Evolutionary conservation across 1,140 invertebrate species (phyloP), one percentile per base, ranked within the genome.

Genomic region (Nasonia giraulti): DNA sequence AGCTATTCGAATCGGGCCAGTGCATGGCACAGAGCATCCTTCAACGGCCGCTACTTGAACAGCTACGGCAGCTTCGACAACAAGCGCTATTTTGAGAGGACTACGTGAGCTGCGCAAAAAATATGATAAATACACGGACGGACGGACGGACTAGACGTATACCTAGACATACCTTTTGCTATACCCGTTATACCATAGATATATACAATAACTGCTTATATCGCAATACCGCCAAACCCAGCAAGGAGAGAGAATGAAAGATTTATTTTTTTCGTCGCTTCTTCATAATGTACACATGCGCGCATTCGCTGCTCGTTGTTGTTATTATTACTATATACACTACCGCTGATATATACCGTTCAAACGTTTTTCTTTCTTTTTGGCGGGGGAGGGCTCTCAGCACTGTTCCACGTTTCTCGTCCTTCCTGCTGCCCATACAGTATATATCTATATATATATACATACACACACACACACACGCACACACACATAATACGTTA

Each of bases 1-100:
- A 96, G 95, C 91, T 96, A 96, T 91, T 96, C 96, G 89, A 96
- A 96, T 89, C 93, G 95, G 62, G 94, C 95, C 2, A 95, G 95
- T 87, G 94, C 95, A 0, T 96, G 95, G 94, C 93, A 93, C 27
- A 87, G 93, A 23, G 90, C 92, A 0, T 93, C 92, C 2, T 93
- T 91, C 86, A 92, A 90, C 81, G 92, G 91, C 0, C 88, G 94
- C n/a, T 94, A 93, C 74, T 91, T 92, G 1, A 94, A 94, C 89
- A 95, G 94, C 87, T 93, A 94, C 76, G 94, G 94, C n/a, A 95
- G 94, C 77, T 91, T 94, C n/a, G 94, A 94, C 77, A 86, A 87
- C 7, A 91, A 91, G 77, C 89, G 91, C 83, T 90, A 90, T 71
- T 79, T 93, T 17, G 91, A 92, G 47, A 86, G 91, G 27, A 92